Evolutionary conservation across 2,888 invertebrate genomes (phyloP).

Genomic region (Notodonta dromedarius): DNA sequence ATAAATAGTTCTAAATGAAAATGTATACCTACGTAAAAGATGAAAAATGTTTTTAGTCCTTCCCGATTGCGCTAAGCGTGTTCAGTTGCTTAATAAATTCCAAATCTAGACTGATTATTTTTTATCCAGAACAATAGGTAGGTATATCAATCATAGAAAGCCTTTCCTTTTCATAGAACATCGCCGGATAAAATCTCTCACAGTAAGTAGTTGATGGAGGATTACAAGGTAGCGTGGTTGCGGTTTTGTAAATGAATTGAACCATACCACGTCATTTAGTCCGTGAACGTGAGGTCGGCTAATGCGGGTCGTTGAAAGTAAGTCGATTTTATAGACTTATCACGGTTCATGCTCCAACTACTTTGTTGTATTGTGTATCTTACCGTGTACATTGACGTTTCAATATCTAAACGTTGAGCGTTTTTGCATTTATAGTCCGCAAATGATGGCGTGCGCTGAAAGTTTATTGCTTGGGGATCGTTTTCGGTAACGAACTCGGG

Average conservation of each 20-base stretch:
- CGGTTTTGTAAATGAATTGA: slow-evolving; percentile 57
- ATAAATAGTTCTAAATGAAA: no score
- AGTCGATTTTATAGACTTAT: slow-evolving; percentile 47
- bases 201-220: slow-evolving; percentile 15
- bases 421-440: slow-evolving; percentile 10
- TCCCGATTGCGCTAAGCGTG: no score
- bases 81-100: no score
- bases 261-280: slow-evolving; percentile 56
- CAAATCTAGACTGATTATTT: no score
- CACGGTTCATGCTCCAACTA: slow-evolving; percentile 40
- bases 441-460: slow-evolving; percentile 13
- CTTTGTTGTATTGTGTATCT: slow-evolving; percentile 19
- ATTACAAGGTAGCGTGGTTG: slow-evolving; percentile 43
- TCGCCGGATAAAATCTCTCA: slow-evolving; percentile 11
- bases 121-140: neutral
- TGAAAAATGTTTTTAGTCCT: no score
- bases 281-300: slow-evolving; percentile 57
- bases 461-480: slow-evolving; percentile 20
- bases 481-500: slow-evolving; percentile 32
- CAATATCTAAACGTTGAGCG: slow-evolving; percentile 12
- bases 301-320: slow-evolving; percentile 56
- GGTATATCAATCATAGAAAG: neutral
- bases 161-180: neutral
- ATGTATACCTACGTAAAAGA: no score
- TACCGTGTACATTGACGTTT: slow-evolving; percentile 36